Base-by-base conservation (phyloP, 2,797 vertebrate genomes). In the Tolypeutes matacus region DNA sequence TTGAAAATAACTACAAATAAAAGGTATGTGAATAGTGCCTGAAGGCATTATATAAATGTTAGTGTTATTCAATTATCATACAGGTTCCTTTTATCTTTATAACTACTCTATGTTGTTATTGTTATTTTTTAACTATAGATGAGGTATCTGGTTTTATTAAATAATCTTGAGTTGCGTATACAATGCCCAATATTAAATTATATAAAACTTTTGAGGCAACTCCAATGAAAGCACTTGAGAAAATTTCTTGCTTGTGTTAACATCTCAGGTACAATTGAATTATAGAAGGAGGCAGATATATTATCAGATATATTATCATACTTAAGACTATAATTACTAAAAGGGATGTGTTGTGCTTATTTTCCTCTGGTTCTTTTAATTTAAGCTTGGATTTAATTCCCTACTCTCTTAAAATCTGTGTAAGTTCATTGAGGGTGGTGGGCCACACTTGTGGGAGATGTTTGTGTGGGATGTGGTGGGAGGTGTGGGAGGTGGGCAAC, bases 181-280 rank as follows among this genome's bases (percentile, higher is more conserved):
- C 9, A 89, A 23, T 69, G 8, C 27, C 62, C 39, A 69, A 7
- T 75, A 87, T 58, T 91, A 87, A 95, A 17, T 67, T 73, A 70
- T n/a, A 75, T 91, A 18, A 51, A 91, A 77, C 27, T 77, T 84
- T 18, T 67, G 14, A 86, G n/a, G 12, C 34, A 87, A 46, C 13
- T 15, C 18, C n/a, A 93, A 46, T 36, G n/a, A 76, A 88, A 93
- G 64, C 11, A 42, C 3, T 88, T 75, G 23, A 88, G n/a, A 93
- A 76, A 84, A 76, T 70, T 42, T 73, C 14, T 25, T 23, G 10
- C 53, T 69, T 51, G 29, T 85, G 11, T 86, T 77, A 82, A 36
- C 67, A 42, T 62, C 5, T 69, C 62, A 67, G 13, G 49, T 58
- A 76, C 27, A 64, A 21, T n/a, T 81, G 25, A 89, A 53, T 11